These are phyloP conservation scores for Listronotus oregonensis DNA, from an alignment of 1,140 invertebrate genomes.

Conservation along the genomic window DNA sequence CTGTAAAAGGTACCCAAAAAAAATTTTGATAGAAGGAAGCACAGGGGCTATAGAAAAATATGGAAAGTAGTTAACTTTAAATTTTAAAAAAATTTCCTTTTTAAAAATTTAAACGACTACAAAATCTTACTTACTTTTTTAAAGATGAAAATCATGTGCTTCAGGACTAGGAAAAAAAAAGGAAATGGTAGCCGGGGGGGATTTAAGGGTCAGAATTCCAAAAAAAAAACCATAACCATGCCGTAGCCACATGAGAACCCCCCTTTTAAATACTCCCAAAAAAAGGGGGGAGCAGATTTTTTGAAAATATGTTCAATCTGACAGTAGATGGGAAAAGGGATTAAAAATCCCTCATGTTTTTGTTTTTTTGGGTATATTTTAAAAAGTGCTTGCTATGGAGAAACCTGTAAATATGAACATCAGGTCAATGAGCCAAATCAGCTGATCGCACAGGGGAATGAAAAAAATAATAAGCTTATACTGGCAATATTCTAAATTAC, in stretches of 20 bases:
- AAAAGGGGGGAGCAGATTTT: slow-evolving; percentile 81
- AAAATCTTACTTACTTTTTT: slow-evolving; percentile 70
- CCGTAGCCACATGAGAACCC: slow-evolving; percentile 81
- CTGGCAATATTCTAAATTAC: no score
- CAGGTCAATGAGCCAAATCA: no score
- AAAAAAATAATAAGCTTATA: no score
- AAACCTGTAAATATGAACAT: slow-evolving; percentile 60
- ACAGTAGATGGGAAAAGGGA: slow-evolving; percentile 83
- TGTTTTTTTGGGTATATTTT: slow-evolving; percentile 84
- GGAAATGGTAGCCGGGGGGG: slow-evolving; percentile 88
- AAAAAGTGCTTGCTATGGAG: slow-evolving; percentile 78
- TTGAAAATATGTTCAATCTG: slow-evolving; percentile 86
- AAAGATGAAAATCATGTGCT: slow-evolving; percentile 89
- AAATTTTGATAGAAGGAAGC: no score
- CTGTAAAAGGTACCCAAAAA: no score
- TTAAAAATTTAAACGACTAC: no score
- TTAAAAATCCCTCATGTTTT: slow-evolving; percentile 86
- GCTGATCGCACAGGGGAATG: no score
- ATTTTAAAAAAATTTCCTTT: no score
- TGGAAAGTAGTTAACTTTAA: no score
- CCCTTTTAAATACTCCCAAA: slow-evolving; percentile 78
- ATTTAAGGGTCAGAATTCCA: slow-evolving; percentile 78
- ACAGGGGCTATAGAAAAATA: no score
- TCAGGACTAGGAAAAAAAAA: slow-evolving; percentile 89
- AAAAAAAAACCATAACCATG: slow-evolving; percentile 83